These are phyloP conservation scores for Drosophila suzukii DNA, from an alignment of 1,140 invertebrate species.

Conservation along the genomic window DNA sequence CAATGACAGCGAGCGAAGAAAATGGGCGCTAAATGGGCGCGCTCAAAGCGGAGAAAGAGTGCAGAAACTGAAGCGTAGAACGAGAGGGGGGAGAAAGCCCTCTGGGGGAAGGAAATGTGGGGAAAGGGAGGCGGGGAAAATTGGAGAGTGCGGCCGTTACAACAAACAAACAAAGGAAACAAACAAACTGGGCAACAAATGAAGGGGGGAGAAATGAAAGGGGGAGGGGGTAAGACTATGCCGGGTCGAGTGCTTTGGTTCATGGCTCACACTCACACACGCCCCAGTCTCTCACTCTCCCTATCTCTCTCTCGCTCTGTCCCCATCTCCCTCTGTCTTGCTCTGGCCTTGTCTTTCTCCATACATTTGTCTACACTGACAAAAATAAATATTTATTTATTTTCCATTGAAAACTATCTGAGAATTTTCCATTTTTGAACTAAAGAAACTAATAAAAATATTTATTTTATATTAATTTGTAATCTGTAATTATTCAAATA, in stretches of 20 bases:
- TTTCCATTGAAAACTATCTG: neutral
- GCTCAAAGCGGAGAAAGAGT: constrained; percentile 30
- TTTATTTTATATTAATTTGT: neutral
- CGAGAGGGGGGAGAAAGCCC: constrained; percentile 24
- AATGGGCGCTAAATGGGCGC: constrained; percentile 57
- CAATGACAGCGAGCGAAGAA: constrained; percentile 73
- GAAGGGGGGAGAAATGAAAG: constrained; percentile 6
- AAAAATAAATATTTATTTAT: too few relatives aligned
- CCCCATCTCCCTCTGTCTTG: constrained; percentile 9
- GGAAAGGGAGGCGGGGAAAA: neutral
- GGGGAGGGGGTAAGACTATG: constrained; percentile 30
- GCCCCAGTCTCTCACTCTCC: constrained; percentile 8
- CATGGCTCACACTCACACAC: constrained; percentile 47
- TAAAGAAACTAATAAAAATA: neutral
- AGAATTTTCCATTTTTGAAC: neutral
- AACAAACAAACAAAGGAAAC: constrained; percentile 81
- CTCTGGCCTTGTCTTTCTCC: constrained; percentile 29
- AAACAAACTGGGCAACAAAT: constrained; percentile 74
- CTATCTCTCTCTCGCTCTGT: constrained; percentile 23
- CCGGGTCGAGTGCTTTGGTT: constrained; percentile 74
- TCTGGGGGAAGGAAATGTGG: too few relatives aligned
- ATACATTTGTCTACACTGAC: constrained; percentile 12
- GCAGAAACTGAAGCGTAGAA: constrained; percentile 54
- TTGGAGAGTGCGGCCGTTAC: constrained; percentile 62
- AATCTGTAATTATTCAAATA: too few relatives aligned